Conservation (phyloP, 2,888 invertebrate species). For the Ophioninae sp. region DNA sequence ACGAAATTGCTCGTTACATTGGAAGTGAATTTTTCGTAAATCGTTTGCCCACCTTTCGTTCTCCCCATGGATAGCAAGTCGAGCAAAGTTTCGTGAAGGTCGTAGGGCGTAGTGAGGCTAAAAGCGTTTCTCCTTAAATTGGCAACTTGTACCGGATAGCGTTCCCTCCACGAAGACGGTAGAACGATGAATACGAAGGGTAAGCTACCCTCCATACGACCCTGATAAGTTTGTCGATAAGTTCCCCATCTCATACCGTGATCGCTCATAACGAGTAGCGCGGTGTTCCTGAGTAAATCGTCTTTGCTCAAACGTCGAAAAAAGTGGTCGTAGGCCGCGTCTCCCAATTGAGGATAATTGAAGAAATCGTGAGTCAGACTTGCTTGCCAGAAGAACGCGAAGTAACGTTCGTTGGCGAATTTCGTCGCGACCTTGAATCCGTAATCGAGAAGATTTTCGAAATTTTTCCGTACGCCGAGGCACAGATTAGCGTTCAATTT, state of each 20-base stretch:
- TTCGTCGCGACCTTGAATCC: conserved; percentile 85
- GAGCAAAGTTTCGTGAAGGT: conserved; percentile 89
- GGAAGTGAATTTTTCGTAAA: too few relatives aligned
- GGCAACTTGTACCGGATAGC: conserved; percentile 84
- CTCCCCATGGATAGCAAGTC: conserved; percentile 85
- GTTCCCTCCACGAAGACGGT: conserved; percentile 86
- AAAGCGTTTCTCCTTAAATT: conserved; percentile 86
- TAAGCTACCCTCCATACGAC: conserved; percentile 92
- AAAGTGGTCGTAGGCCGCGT: conserved; percentile 85
- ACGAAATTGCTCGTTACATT: too few relatives aligned
- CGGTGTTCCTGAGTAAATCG: conserved; percentile 85
- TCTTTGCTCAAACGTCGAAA: conserved; percentile 82
- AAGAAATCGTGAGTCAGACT: conserved; percentile 93
- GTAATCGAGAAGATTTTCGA: conserved; percentile 88
- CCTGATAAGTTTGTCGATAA: conserved; percentile 92
- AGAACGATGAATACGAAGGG: conserved; percentile 90
- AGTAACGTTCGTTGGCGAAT: conserved; percentile 85
- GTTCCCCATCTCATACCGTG: conserved; percentile 95
- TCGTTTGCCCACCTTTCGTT: conserved; percentile 70
- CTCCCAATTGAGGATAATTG: conserved; percentile 89
- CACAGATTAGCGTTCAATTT: conserved; percentile 87
- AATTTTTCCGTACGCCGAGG: conserved; percentile 87
- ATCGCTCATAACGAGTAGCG: conserved; percentile 91
- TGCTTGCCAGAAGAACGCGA: conserved; percentile 93
- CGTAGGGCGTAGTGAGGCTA: conserved; percentile 92